Evolutionary conservation across 2,113 vertebrate species (phyloP), one percentile per base, ranked within the genome.

Genomic region (Atherinomorus stipes): DNA sequence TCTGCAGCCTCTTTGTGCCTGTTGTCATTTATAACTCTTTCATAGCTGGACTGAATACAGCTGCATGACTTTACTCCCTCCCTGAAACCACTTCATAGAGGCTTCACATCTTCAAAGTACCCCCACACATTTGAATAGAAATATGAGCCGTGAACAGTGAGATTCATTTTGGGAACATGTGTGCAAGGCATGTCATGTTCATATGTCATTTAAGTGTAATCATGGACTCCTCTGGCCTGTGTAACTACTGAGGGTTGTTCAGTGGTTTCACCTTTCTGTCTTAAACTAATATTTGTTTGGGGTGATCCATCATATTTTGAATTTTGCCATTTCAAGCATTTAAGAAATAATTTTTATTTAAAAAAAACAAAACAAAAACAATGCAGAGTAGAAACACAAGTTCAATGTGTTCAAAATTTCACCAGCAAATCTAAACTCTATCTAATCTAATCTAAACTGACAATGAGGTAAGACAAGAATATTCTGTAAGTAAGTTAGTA

Each of bases 71-170:
- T 60, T 63, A 31, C 74, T 84, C 85, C 74, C 45, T 77, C 75
- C 68, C 56, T 85, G 60, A 78, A 85, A 86, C 89, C 89, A 90
- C 90, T 90, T 92, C 84, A 85, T 12, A 91, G 57, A 76, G 56
- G 47, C 67, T 81, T 84, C 83, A 74, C 51, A 80, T 89, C 89
- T 90, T 92, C 88, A 92, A 91, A 92, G 88, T 50, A 51, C 57
- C 79, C 84, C 81, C 53, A 54, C 71, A 2, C 77, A 53, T 53
- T 80, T 76, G 75, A 37, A 61, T 31, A 49, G 61, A 82, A 45
- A 62, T 64, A 53, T 37, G 52, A 50, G 66, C 62, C 53, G 78
- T 38, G 50, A 64, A 34, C 28, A 60, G 37, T 22, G 53, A 64
- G 71, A 37, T 57, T 65, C 16, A 38, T 68, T 57, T 1, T 2